These are phyloP conservation scores for Coracopsis vasa DNA, from an alignment of 2,113 vertebrate genomes.

Conservation along the genomic window DNA sequence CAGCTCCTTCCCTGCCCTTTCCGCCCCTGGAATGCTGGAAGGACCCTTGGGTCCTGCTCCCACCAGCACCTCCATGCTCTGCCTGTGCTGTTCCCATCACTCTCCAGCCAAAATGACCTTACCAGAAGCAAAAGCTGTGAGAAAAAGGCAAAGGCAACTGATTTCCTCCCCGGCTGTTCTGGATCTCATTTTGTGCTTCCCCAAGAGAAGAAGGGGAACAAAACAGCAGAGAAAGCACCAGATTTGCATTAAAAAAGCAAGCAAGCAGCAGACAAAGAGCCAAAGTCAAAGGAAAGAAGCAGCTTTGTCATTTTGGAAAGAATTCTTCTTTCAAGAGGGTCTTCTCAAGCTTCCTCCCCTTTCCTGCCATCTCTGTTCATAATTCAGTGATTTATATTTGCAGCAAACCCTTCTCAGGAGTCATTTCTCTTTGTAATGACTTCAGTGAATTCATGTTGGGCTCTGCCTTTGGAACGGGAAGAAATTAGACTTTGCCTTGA, in stretches of 20 bases:
- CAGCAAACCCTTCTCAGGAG: not conserved
- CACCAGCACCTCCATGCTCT: not conserved
- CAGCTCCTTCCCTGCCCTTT: not conserved
- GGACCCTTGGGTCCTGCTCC: rapidly evolving
- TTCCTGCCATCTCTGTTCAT: not conserved
- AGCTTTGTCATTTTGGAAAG: not conserved
- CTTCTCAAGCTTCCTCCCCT: not conserved
- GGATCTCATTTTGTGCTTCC: not conserved
- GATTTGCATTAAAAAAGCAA: not conserved
- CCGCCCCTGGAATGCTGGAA: not conserved
- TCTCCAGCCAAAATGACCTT: rapidly evolving
- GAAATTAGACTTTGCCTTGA: not conserved
- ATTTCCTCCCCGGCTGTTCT: not conserved
- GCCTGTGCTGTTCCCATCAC: not conserved
- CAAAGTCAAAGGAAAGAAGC: not conserved
- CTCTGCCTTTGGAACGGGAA: not conserved
- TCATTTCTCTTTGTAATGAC: not conserved
- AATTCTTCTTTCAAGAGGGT: not conserved
- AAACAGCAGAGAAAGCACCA: not conserved
- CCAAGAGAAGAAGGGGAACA: not conserved
- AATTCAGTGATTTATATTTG: not conserved
- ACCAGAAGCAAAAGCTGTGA: not conserved
- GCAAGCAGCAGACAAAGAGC: not conserved
- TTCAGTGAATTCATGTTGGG: not conserved
- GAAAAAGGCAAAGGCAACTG: not conserved